Percentiles rank a stretch among this genome's conserved stretches.
Conservation (phyloP, 1,140 invertebrate species). For the Platyura marginata region DNA sequence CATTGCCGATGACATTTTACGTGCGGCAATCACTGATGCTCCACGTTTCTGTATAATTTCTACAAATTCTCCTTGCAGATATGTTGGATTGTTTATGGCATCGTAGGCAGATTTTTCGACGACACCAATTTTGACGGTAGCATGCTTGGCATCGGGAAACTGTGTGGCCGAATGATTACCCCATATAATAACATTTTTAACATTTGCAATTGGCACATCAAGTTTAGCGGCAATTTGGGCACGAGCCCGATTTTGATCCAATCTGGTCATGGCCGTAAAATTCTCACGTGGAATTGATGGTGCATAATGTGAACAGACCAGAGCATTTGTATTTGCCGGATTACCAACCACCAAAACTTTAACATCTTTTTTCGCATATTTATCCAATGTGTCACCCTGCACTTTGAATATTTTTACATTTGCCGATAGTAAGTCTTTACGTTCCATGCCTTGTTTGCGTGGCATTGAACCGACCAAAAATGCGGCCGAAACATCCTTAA, state of each 20-base stretch:
- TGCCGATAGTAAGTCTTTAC: constrained; percentile 87
- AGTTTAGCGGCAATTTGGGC: constrained; percentile 58
- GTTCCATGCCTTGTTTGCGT: constrained; percentile 94
- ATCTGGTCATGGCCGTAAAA: constrained; percentile 93
- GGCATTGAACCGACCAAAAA: constrained; percentile 99
- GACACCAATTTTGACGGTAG: constrained; percentile 40
- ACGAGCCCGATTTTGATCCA: constrained; percentile 94
- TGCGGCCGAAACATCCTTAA: constrained; percentile 93
- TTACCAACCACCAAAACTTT: constrained; percentile 97
- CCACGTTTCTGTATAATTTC: constrained; percentile 92
- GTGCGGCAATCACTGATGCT: constrained; percentile 89
- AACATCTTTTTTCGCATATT: constrained; percentile 84
- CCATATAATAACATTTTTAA: constrained; percentile 94
- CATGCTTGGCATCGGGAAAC: constrained; percentile 89
- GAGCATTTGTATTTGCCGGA: constrained; percentile 97
- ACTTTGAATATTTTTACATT: constrained; percentile 99
- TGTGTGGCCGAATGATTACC: constrained; percentile 99
- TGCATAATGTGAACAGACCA: constrained; percentile 93
- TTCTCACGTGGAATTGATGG: constrained; percentile 93
- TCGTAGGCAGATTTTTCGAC: constrained; percentile 38
- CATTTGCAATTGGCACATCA: constrained; percentile 45
- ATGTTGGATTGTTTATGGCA: constrained; percentile 65
- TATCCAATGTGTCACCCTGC: constrained; percentile 82
- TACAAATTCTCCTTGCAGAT: constrained; percentile 48
- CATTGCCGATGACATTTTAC: constrained; percentile 98